A percentile compares a stretch with the other conserved stretches of the same genome.
Evolutionary conservation across 2,888 invertebrate species (phyloP).

Genomic region (Zhuqinia jingwanae): DNA sequence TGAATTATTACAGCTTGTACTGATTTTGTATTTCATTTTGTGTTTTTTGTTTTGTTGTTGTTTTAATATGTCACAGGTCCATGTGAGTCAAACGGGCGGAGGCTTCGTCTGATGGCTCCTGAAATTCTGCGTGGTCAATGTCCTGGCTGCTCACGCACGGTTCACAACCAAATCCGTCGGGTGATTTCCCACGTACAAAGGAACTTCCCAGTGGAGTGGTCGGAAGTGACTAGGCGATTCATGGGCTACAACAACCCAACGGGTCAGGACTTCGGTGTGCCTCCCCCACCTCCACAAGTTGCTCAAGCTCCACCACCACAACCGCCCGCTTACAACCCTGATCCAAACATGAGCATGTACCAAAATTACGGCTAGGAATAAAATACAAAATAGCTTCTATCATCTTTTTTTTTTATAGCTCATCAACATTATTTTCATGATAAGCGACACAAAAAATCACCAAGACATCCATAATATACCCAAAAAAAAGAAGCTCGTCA

Average conservation of each 20-base stretch:
- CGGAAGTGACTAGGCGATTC: conserved; percentile 79
- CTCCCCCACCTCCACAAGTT: not conserved
- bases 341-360: conserved; percentile 48
- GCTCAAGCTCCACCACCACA: not conserved
- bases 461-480: too few species aligned
- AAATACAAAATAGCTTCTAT: too few species aligned
- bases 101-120: conserved; percentile 84
- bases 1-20: not conserved
- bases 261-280: conserved; percentile 27
- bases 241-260: conserved; percentile 64
- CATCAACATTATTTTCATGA: not conserved
- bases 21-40: too few species aligned
- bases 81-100: conserved; percentile 79
- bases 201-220: conserved; percentile 89
- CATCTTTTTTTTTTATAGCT: too few species aligned
- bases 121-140: conserved; percentile 86
- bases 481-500: conserved; percentile 17
- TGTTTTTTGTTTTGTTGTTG: not conserved
- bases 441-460: not conserved
- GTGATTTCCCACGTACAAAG: conserved; percentile 88
- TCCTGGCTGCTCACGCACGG: conserved; percentile 78
- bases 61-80: conserved; percentile 72
- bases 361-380: conserved; percentile 46
- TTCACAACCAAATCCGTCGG: conserved; percentile 85
- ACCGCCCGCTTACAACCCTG: conserved; percentile 29